Percentiles rank a stretch among this genome's conserved stretches.
Evolutionary conservation across 37 sponge, comb jelly and placozoan genomes (phyloP).

Genomic region (Corticium candelabrum): DNA sequence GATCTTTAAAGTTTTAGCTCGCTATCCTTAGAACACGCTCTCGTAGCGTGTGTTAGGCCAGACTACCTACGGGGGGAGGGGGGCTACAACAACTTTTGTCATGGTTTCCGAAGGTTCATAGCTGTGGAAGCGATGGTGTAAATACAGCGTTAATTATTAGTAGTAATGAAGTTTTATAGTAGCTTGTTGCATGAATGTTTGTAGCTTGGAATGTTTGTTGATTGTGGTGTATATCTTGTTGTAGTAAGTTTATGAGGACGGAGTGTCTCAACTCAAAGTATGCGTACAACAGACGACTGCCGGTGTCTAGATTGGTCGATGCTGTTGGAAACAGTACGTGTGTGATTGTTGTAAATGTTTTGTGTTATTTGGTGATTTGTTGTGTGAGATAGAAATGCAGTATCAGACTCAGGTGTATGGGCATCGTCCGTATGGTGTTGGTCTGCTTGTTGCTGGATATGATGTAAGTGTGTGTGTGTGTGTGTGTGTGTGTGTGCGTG

Average conservation of each 20-base stretch:
- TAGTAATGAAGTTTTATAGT: too few species aligned
- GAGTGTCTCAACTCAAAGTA: constrained; percentile 87
- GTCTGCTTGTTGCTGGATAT: constrained; percentile 92
- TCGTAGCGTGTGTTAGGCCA: too few species aligned
- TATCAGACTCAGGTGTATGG: constrained; percentile 67
- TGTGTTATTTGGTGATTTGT: neutral
- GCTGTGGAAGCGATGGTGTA: too few species aligned
- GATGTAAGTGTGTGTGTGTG: constrained; percentile 48
- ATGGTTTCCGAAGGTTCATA: too few species aligned
- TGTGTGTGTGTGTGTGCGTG: constrained; percentile 28
- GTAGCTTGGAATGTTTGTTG: neutral
- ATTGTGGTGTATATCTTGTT: neutral
- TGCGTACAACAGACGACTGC: constrained; percentile 48
- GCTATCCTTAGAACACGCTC: too few species aligned
- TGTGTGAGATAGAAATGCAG: constrained; percentile 59
- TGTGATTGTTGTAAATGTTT: neutral
- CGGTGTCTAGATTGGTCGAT: constrained; percentile 74
- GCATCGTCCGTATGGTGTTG: constrained; percentile 90
- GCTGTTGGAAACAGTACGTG: constrained; percentile 83
- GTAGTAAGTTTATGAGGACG: constrained; percentile 92
- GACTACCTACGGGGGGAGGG: too few species aligned
- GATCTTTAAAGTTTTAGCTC: too few species aligned
- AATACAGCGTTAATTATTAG: too few species aligned
- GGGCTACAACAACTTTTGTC: too few species aligned
- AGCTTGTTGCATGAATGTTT: too few species aligned